Percentiles rank a stretch among this genome's conserved stretches.
Evolutionary conservation across 2,797 vertebrate genomes (phyloP).

Genomic region (Clarias laeviceps): DNA sequence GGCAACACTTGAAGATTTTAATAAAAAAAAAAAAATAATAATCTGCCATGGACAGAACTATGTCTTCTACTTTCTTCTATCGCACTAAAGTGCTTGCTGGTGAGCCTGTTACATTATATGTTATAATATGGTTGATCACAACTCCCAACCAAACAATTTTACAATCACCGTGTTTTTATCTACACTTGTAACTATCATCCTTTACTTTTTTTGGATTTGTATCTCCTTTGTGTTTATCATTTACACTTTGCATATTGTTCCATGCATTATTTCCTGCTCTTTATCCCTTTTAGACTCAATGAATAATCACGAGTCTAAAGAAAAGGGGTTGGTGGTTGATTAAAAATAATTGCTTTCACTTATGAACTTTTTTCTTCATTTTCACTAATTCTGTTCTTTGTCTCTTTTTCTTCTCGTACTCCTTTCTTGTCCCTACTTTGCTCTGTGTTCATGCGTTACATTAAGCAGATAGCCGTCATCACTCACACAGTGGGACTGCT

Average conservation of each 20-base stretch:
- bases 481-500: constrained; percentile 62
- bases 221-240: neutral
- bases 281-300: neutral
- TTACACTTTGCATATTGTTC: neutral
- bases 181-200: neutral
- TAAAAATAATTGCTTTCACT: neutral
- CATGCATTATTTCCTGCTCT: neutral
- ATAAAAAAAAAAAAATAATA: neutral
- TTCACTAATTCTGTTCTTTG: neutral
- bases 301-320: neutral
- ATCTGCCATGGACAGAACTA: neutral
- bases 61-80: neutral
- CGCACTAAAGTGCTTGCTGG: neutral
- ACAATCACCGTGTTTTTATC: neutral
- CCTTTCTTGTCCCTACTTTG: neutral
- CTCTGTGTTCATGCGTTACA: constrained; percentile 67
- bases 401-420: no score
- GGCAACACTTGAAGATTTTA: neutral
- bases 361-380: neutral
- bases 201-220: neutral
- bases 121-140: neutral
- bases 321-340: neutral
- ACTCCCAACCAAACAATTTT: neutral
- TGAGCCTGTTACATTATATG: neutral
- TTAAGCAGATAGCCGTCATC: constrained; percentile 71